Percentiles rank a stretch among this genome's conserved stretches.
phyloP scores from a whole-genome alignment of 2,113 vertebrate genomes.

The Capreolus pygargus region DNA sequence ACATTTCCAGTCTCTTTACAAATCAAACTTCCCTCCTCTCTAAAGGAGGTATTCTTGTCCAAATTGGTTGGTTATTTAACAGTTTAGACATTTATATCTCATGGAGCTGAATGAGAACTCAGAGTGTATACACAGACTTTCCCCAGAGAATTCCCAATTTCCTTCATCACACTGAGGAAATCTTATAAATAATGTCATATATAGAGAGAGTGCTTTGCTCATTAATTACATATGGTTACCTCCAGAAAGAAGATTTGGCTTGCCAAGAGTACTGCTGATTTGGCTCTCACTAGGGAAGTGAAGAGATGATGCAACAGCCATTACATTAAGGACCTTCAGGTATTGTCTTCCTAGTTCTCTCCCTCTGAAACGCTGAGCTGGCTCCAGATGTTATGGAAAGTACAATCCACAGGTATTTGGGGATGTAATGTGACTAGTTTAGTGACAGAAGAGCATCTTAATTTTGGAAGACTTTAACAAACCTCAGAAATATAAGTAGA shows the following conservation, averaged over 20 bases:
- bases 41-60: neutral
- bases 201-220: conserved; percentile 7
- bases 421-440: neutral
- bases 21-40: neutral
- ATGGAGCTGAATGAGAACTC: neutral
- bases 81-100: conserved; percentile 5
- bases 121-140: neutral
- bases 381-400: neutral
- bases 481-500: neutral
- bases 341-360: neutral
- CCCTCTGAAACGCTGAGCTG: neutral
- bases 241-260: neutral
- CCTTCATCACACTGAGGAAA: neutral
- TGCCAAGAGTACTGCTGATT: conserved; percentile 15
- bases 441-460: neutral
- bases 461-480: conserved; percentile 13
- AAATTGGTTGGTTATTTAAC: neutral
- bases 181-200: neutral
- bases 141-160: neutral
- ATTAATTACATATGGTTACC: neutral
- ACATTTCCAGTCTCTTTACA: neutral
- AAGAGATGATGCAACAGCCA: neutral
- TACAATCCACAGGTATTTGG: neutral
- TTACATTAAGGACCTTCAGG: neutral
- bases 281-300: neutral